phyloP scores from a whole-genome alignment of 2,797 vertebrate species.

The Buceros bicornis region DNA sequence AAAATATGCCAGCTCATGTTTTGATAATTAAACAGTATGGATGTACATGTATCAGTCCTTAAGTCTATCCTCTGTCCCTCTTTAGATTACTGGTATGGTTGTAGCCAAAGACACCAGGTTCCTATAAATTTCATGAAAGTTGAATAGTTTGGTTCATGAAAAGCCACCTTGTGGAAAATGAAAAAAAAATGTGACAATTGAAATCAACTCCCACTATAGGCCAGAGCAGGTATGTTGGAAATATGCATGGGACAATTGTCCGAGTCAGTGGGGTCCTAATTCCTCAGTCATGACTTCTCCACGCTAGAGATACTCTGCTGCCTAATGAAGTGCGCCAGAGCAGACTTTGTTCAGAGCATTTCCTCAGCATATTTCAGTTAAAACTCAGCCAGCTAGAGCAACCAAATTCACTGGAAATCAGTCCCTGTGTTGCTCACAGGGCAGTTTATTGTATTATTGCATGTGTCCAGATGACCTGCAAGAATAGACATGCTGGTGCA shows the following conservation, averaged over 20 bases:
- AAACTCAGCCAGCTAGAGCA: background rate
- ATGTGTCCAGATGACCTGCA: background rate
- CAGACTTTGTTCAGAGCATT: background rate
- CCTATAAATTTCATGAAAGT: background rate
- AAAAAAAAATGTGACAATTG: background rate
- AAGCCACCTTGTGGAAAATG: background rate
- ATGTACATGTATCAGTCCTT: background rate
- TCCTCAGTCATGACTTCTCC: background rate
- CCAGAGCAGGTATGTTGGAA: background rate
- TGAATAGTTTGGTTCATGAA: background rate
- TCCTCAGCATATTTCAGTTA: background rate
- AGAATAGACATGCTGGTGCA: background rate
- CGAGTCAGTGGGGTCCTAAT: background rate
- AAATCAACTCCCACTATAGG: background rate
- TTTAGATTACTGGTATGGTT: background rate
- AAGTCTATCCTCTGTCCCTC: background rate
- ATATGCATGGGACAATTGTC: rapidly evolving
- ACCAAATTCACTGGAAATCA: background rate
- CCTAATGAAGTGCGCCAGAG: background rate
- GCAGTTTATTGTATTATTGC: background rate
- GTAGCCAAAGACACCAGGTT: background rate
- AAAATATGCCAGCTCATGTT: background rate
- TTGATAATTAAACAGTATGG: background rate
- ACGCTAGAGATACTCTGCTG: background rate
- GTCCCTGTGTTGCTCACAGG: background rate